Evolutionary conservation across 2,888 invertebrate species (phyloP).

Genomic region (Sminthurinus aureus): DNA sequence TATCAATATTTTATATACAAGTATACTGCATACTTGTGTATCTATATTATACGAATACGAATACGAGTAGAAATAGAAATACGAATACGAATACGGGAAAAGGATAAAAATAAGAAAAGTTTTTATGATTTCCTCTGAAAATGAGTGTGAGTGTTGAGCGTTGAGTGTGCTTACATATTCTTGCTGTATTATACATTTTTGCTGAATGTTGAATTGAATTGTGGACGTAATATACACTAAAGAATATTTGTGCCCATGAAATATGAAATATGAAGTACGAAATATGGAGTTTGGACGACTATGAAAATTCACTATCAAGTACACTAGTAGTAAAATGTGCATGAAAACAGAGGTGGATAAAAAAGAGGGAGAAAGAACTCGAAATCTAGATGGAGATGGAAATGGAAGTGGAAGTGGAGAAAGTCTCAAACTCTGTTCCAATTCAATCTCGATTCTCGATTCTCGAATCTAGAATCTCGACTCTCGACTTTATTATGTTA

Average conservation of each 20-base stretch:
- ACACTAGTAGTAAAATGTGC: neutral
- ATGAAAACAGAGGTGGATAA: no score
- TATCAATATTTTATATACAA: no score
- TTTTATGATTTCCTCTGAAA: neutral
- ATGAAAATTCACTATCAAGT: neutral
- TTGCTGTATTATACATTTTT: no score
- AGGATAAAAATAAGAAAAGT: neutral
- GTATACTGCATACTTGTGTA: no score
- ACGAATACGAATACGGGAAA: no score
- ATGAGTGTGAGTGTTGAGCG: neutral
- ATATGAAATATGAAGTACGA: constrained; percentile 11
- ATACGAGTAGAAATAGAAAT: no score
- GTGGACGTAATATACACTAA: neutral
- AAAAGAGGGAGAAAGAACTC: constrained; percentile 17
- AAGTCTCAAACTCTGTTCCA: constrained; percentile 30
- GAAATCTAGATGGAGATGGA: neutral
- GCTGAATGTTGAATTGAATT: neutral
- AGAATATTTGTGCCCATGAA: neutral
- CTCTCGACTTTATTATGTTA: constrained; percentile 45
- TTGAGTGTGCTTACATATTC: neutral
- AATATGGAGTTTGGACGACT: neutral
- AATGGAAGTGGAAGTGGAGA: neutral
- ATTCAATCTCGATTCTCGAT: constrained; percentile 43
- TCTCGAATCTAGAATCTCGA: no score
- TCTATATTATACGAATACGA: no score